Evolutionary conservation across 2,888 invertebrate genomes (phyloP).

Genomic region (Melanargia galathea): DNA sequence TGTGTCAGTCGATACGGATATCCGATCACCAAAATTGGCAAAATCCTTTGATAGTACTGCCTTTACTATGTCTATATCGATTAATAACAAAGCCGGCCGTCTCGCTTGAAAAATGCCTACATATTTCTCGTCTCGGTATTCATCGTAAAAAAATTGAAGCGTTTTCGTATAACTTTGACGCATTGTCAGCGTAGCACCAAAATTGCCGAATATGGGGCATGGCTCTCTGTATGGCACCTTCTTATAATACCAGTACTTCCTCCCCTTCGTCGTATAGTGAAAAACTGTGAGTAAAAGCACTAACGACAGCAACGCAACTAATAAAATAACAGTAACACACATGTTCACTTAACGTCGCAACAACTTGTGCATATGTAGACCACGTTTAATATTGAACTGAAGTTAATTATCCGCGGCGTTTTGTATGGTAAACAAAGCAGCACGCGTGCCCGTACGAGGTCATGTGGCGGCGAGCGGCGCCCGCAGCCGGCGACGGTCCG

Average conservation of each 20-base stretch:
- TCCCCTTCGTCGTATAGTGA: conserved; percentile 67
- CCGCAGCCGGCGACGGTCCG: conserved; percentile 51
- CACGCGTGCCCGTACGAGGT: conserved; percentile 47
- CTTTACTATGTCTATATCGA: conserved; percentile 69
- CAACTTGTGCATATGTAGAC: conserved; percentile 15
- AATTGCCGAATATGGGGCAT: conserved; percentile 77
- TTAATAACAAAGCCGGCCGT: conserved; percentile 69
- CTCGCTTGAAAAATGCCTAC: conserved; percentile 76
- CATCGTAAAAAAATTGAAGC: conserved; percentile 67
- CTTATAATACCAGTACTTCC: conserved; percentile 69
- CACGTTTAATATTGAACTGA: conserved; percentile 26
- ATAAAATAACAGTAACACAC: conserved; percentile 50
- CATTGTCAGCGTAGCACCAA: conserved; percentile 71
- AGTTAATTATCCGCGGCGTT: conserved; percentile 30
- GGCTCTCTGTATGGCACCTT: conserved; percentile 75
- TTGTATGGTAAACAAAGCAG: conserved; percentile 62
- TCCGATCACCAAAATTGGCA: conserved; percentile 67
- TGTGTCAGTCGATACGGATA: conserved; percentile 69
- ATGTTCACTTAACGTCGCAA: conserved; percentile 61
- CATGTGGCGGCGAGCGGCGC: conserved; percentile 43
- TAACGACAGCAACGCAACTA: conserved; percentile 56
- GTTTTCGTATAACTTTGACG: conserved; percentile 67
- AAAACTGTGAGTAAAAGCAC: conserved; percentile 59
- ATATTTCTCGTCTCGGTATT: conserved; percentile 61
- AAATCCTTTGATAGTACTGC: conserved; percentile 67